These are phyloP conservation scores for Poecile atricapillus DNA, from an alignment of 2,113 vertebrate genomes.

Conservation along the genomic window DNA sequence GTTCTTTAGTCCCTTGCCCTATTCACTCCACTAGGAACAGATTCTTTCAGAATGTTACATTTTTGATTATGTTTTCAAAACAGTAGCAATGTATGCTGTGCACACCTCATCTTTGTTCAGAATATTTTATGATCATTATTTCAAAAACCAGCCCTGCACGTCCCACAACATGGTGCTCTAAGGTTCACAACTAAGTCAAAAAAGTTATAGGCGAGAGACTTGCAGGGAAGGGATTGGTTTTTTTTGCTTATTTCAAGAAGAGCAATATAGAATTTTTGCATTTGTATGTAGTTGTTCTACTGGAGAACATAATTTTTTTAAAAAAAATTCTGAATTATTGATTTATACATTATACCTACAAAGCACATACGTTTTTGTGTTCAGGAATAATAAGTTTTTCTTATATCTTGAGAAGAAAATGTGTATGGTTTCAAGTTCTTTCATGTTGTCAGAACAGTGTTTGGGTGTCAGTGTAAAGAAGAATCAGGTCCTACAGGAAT, in stretches of 20 bases:
- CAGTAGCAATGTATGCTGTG: background rate
- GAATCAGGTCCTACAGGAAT: background rate
- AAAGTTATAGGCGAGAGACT: background rate
- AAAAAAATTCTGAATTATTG: background rate
- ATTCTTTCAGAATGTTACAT: background rate
- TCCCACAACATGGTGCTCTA: background rate
- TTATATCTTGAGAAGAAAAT: background rate
- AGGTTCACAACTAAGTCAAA: background rate
- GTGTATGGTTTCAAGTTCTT: background rate
- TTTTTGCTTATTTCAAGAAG: background rate
- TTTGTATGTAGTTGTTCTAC: background rate
- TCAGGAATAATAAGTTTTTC: background rate
- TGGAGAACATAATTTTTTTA: background rate
- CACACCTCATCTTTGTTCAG: background rate
- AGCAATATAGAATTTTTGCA: background rate
- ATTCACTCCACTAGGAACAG: background rate
- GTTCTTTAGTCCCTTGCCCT: background rate
- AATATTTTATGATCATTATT: background rate
- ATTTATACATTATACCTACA: fast-evolving
- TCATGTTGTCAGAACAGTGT: background rate
- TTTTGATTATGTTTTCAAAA: background rate
- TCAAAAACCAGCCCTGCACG: background rate
- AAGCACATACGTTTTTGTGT: background rate
- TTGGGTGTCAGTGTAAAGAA: background rate
- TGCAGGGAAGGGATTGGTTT: background rate